Evolutionary conservation across 2,888 invertebrate species (phyloP), one percentile per base, ranked within the genome.

Genomic region (Ditula angustiorana): DNA sequence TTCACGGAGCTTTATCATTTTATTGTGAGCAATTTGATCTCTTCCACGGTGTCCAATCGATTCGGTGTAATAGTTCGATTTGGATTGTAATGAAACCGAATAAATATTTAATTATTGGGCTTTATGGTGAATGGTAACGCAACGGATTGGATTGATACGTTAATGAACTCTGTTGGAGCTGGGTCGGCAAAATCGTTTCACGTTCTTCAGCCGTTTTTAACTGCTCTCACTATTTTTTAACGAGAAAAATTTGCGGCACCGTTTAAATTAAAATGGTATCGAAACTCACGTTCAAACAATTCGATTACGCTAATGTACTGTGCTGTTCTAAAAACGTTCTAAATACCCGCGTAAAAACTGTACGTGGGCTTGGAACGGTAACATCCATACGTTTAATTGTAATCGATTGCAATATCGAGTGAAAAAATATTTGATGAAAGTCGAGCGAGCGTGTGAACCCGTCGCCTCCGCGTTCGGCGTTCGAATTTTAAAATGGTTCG

Each of bases 71-170:
- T 84, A 85, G 82, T 82, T 81, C 79, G 78, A 80, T 78, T 80
- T 81, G 82, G 82, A 83, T 86, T 77, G 83, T 84, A 88, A 89
- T 90, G 75, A 86, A 84, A 85, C 87, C 87, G 89, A 89, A 85
- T 90, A 89, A 90, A 91, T 90, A 90, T 91, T 92, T 90, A 90
- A 90, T 90, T 85, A 87, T 83, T 76, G 78, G 77, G 79, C 80
- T 90, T 88, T 90, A 87, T 87, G 82, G 84, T 76, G 84, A 88
- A 89, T 90, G 86, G 89, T 88, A 89, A 87, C 87, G 87, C 85
- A 82, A 85, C 84, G 78, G 82, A 81, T 82, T 77, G 75, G 77
- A 80, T 82, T 76, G 82, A 80, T 86, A 83, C 80, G 81, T 84
- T 87, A 83, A 87, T 88, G 77, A 83, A 78, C 83, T 82, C 85